Evolutionary conservation across 2,113 vertebrate genomes (phyloP).

Genomic region (Takifugu bimaculatus): DNA sequence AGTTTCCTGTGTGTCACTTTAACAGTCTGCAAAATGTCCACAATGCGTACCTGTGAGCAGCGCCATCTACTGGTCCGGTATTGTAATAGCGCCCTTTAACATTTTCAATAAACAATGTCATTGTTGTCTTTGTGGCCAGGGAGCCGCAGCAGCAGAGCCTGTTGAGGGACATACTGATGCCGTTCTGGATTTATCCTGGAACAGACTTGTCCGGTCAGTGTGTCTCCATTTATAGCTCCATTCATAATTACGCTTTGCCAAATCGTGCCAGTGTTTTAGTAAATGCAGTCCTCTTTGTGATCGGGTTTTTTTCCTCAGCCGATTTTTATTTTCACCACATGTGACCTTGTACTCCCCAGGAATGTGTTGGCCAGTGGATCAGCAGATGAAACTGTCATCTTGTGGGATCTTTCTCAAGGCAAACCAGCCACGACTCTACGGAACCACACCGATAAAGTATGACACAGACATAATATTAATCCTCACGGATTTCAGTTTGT

Average conservation of each 20-base stretch:
- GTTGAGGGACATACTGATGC: slow-evolving; percentile 85
- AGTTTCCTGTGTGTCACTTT: too few species aligned
- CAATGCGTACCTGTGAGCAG: not conserved
- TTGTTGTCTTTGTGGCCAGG: slow-evolving; percentile 55
- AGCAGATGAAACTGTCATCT: slow-evolving; percentile 83
- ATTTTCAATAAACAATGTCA: not conserved
- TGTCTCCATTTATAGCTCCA: not conserved
- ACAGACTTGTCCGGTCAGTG: slow-evolving; percentile 84
- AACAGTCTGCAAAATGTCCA: too few species aligned
- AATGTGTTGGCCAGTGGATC: slow-evolving; percentile 92
- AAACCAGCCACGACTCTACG: slow-evolving; percentile 83
- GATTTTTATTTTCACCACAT: not conserved
- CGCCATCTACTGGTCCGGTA: not conserved
- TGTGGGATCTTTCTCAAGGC: slow-evolving; percentile 89
- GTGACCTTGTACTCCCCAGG: slow-evolving; percentile 55
- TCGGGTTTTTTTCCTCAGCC: too few species aligned
- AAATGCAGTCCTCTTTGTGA: too few species aligned
- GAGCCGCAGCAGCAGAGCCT: slow-evolving; percentile 66
- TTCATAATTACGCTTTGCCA: not conserved
- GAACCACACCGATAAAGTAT: slow-evolving; percentile 90
- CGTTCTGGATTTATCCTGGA: slow-evolving; percentile 95
- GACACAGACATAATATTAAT: not conserved
- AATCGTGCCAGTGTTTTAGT: too few species aligned
- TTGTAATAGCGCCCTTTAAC: not conserved
- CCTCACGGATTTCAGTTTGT: not conserved